phyloP scores from a whole-genome alignment of 2,113 vertebrate species.

The Megalops atlanticus region DNA sequence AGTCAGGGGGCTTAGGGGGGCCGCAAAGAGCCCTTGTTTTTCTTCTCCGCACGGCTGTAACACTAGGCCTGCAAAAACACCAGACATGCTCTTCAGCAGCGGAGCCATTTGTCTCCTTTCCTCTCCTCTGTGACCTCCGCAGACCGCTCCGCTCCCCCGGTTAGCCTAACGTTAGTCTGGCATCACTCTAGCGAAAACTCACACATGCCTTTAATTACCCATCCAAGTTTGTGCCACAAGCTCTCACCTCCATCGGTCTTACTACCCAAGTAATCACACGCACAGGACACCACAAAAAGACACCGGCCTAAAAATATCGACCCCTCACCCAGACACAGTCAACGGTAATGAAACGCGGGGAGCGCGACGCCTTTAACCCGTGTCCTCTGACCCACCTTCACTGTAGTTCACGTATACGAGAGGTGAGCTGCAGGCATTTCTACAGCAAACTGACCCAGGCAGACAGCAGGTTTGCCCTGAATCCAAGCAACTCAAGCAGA shows the following conservation, averaged over 20 bases:
- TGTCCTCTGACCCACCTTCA: no score
- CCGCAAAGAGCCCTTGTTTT: neutral
- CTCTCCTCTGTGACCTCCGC: no score
- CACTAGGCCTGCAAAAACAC: neutral
- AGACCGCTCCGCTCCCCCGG: neutral
- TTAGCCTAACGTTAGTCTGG: neutral
- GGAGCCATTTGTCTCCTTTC: neutral
- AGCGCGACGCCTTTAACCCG: no score
- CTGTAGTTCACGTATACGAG: no score
- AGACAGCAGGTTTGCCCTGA: neutral
- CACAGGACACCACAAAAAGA: neutral
- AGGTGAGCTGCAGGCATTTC: no score
- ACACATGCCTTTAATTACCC: neutral
- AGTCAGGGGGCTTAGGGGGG: neutral
- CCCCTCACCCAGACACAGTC: neutral
- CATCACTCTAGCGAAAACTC: neutral
- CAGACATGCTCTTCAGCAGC: neutral
- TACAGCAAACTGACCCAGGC: no score
- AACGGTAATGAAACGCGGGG: no score
- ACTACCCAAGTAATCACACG: neutral
- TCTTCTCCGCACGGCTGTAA: neutral
- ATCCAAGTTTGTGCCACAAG: neutral
- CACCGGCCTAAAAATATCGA: neutral
- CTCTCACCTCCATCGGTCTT: neutral
- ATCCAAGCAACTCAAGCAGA: neutral